These are phyloP conservation scores for Erpobdella octoculata DNA, from an alignment of 2,888 invertebrate genomes.

Conservation along the genomic window DNA sequence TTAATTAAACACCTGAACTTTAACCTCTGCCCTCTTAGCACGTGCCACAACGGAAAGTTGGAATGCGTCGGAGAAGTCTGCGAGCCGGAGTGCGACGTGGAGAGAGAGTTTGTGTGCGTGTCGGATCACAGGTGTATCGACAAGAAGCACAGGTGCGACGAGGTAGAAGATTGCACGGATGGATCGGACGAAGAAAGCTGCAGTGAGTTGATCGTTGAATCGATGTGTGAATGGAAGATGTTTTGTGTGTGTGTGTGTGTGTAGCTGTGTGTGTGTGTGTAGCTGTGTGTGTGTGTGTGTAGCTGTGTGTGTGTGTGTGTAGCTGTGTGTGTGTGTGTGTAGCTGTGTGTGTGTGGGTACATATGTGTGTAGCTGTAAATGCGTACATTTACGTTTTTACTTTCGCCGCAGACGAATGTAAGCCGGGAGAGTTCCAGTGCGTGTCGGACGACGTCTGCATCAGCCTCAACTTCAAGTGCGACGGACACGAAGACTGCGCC, in stretches of 20 bases:
- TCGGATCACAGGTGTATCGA: constrained; percentile 10
- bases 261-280: not conserved
- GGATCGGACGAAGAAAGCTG: constrained; percentile 18
- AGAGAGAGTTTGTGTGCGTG: constrained; percentile 3
- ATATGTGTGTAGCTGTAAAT: no score
- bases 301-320: no score
- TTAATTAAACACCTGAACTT: no score
- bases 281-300: not conserved
- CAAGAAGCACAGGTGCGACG: not conserved
- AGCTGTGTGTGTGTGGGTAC: no score
- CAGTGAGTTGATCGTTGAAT: constrained; percentile 4
- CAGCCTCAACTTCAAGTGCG: constrained; percentile 28
- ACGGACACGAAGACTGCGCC: constrained; percentile 28
- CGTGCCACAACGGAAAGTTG: constrained; percentile 31
- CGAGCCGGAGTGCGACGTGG: not conserved
- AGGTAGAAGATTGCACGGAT: constrained; percentile 23
- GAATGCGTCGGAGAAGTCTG: constrained; percentile 31
- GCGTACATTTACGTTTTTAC: not conserved
- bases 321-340: no score
- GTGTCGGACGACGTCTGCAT: constrained; percentile 26
- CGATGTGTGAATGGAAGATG: not conserved
- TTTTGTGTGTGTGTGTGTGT: not conserved
- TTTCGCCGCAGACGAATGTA: constrained; percentile 10
- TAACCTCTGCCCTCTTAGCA: no score
- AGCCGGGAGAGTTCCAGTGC: constrained; percentile 31